Conservation (phyloP, 2,797 vertebrate species). For the Eremophila alpestris region DNA sequence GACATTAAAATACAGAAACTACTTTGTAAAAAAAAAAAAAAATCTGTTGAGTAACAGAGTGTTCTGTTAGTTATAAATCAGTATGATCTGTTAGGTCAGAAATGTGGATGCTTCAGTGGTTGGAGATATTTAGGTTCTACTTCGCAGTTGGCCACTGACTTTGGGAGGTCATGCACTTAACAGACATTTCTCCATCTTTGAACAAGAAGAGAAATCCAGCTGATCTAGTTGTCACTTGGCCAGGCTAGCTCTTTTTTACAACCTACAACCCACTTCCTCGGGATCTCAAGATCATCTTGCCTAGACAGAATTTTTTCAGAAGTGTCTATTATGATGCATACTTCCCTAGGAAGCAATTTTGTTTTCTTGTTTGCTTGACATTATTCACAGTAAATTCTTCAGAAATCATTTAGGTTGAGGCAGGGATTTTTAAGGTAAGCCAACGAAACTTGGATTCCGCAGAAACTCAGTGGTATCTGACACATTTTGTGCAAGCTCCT, state of each 20-base stretch:
- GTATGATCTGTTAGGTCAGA: not conserved
- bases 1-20: not conserved
- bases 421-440: not conserved
- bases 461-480: not conserved
- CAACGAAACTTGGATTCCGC: not conserved
- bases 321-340: not conserved
- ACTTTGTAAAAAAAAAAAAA: not conserved
- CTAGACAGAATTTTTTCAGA: not conserved
- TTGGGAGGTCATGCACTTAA: not conserved
- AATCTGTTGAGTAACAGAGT: not conserved
- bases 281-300: rapidly evolving
- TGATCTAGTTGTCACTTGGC: not conserved
- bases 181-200: not conserved
- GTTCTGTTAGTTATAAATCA: not conserved
- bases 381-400: not conserved
- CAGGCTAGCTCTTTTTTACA: not conserved
- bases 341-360: not conserved
- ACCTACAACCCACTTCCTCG: not conserved
- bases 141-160: not conserved
- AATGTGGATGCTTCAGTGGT: not conserved
- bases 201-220: not conserved
- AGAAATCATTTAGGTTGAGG: not conserved
- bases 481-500: not conserved
- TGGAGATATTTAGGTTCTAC: not conserved
- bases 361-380: not conserved